Conservation (phyloP, 1,140 invertebrate species). For the Anthonomus grandis region DNA sequence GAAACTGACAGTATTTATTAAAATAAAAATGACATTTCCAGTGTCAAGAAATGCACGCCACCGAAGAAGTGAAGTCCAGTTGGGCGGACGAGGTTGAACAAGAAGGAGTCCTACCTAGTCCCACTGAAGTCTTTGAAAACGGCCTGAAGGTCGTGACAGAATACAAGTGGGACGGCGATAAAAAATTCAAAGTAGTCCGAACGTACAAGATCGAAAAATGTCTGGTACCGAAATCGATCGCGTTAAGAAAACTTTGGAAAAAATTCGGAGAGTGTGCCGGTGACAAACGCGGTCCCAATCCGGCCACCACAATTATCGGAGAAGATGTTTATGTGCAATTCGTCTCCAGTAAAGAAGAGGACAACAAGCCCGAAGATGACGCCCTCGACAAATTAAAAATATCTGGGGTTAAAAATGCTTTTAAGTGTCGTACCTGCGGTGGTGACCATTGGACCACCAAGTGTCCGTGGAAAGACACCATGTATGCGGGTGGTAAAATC, state of each 20-base stretch:
- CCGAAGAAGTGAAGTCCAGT: constrained; percentile 76
- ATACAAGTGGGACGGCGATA: constrained; percentile 89
- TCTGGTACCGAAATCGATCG: constrained; percentile 89
- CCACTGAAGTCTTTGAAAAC: constrained; percentile 77
- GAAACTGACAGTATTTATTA: too few species aligned
- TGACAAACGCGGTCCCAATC: constrained; percentile 94
- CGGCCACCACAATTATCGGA: constrained; percentile 90
- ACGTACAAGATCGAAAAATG: constrained; percentile 91
- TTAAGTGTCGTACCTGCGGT: constrained; percentile 92
- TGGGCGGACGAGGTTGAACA: constrained; percentile 93
- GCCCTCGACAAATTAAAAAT: constrained; percentile 74
- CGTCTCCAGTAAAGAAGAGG: constrained; percentile 81
- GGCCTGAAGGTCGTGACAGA: constrained; percentile 91
- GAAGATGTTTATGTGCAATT: constrained; percentile 97
- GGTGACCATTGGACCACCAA: constrained; percentile 97
- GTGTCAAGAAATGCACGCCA: constrained; percentile 65
- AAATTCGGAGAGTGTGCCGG: constrained; percentile 90
- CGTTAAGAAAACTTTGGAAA: constrained; percentile 85
- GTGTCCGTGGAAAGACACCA: constrained; percentile 94
- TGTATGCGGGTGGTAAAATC: constrained; percentile 61
- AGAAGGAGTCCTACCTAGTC: constrained; percentile 74
- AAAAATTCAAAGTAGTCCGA: constrained; percentile 79
- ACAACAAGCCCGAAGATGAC: constrained; percentile 78
- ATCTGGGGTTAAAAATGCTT: constrained; percentile 72
- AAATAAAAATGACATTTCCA: too few species aligned